A percentile compares a stretch with the other conserved stretches of the same genome.
Conservation (phyloP, 2,797 vertebrate species). For the Poecilia picta region DNA sequence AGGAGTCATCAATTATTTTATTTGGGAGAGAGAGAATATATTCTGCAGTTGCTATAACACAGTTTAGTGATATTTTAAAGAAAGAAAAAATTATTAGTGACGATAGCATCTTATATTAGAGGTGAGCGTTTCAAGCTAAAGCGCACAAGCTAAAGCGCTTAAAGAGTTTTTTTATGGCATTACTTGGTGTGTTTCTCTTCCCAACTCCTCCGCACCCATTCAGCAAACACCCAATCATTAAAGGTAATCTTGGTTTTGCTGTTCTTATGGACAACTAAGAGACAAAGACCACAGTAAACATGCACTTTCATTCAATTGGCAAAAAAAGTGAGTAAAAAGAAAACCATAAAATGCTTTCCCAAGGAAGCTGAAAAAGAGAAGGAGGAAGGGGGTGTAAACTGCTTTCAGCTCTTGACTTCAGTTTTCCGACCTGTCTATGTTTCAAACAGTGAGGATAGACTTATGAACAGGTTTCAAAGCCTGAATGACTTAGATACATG, state of each 20-base stretch:
- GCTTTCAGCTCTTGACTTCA: slow-evolving; percentile 47
- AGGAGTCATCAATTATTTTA: background rate
- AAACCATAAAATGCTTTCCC: slow-evolving; percentile 27
- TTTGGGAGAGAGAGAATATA: background rate
- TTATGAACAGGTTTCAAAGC: slow-evolving; percentile 74
- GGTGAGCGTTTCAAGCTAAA: background rate
- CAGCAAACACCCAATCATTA: slow-evolving; percentile 51
- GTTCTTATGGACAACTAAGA: slow-evolving; percentile 27
- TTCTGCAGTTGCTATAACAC: background rate
- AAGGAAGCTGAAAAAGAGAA: slow-evolving; percentile 1
- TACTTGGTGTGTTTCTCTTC: background rate
- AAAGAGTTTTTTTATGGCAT: background rate
- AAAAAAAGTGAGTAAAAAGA: slow-evolving; percentile 38
- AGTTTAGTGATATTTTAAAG: background rate
- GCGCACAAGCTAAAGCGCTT: background rate
- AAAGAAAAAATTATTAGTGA: background rate
- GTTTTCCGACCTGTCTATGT: slow-evolving; percentile 59
- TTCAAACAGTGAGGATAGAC: slow-evolving; percentile 56
- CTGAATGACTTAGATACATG: slow-evolving; percentile 22
- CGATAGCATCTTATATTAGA: background rate
- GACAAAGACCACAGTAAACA: slow-evolving; percentile 52
- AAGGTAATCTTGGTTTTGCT: slow-evolving; percentile 46
- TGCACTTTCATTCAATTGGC: slow-evolving; percentile 49
- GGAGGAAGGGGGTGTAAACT: slow-evolving; percentile 29
- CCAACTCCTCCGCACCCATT: slow-evolving; percentile 10